A percentile compares a stretch with the other conserved stretches of the same genome.
phyloP scores from a whole-genome alignment of 1,140 invertebrate species.

The Bombus balteatus region DNA sequence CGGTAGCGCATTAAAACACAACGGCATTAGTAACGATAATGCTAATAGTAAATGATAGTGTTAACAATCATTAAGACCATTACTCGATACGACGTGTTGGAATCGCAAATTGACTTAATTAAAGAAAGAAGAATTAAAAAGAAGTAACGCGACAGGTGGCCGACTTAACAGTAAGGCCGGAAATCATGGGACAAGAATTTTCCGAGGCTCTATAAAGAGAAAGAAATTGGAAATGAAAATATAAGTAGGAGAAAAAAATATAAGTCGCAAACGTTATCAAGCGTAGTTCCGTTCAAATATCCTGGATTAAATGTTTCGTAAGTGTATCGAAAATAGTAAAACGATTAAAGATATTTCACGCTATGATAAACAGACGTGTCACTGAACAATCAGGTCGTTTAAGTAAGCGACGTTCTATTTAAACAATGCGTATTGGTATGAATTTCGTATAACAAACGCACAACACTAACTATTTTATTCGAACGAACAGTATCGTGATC shows the following conservation, averaged over 20 bases:
- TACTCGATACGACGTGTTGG: background rate
- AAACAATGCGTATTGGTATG: no score
- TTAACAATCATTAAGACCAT: background rate
- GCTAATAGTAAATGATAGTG: background rate
- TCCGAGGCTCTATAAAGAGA: background rate
- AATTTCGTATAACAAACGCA: no score
- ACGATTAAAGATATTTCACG: no score
- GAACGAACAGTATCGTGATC: no score
- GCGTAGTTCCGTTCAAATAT: background rate
- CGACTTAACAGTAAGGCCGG: background rate
- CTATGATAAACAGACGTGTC: no score
- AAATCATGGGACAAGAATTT: background rate
- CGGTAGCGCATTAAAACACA: slow-evolving; percentile 13
- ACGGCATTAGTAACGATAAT: background rate
- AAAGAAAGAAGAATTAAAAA: background rate
- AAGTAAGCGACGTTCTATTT: no score
- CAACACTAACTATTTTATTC: no score
- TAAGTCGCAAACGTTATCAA: background rate
- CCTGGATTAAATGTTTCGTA: background rate
- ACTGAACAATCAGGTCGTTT: no score
- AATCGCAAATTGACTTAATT: background rate
- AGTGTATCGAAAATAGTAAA: no score
- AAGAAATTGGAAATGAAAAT: background rate
- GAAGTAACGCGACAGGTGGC: background rate
- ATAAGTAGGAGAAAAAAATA: background rate